A percentile compares a stretch with the other conserved stretches of the same genome.
phyloP scores from a whole-genome alignment of 2,888 invertebrate genomes.

The Sphinx pinastri region DNA sequence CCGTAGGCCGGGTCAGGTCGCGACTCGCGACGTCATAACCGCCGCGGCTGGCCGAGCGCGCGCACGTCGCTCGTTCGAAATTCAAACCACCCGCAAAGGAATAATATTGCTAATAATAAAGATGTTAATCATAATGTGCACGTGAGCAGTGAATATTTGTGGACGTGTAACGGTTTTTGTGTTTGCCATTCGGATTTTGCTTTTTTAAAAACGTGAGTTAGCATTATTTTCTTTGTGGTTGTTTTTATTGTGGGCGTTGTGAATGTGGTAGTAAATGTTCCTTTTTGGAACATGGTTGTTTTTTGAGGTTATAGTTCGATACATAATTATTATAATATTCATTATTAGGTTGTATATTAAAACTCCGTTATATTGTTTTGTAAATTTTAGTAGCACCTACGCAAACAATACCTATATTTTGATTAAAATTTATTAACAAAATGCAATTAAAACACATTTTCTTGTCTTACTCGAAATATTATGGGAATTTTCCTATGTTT shows the following conservation, averaged over 20 bases:
- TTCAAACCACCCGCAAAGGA: slow-evolving; percentile 59
- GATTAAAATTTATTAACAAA: background rate
- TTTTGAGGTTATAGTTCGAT: background rate
- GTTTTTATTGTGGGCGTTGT: background rate
- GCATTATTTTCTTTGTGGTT: slow-evolving; percentile 35
- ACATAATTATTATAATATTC: background rate
- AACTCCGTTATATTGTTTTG: too few relatives aligned
- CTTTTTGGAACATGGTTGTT: too few relatives aligned
- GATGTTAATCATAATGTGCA: slow-evolving; percentile 48
- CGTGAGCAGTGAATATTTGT: slow-evolving; percentile 33
- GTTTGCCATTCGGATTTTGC: slow-evolving; percentile 23
- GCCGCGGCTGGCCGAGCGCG: slow-evolving; percentile 36
- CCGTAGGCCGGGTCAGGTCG: slow-evolving; percentile 31
- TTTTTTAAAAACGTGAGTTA: slow-evolving; percentile 19
- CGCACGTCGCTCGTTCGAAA: slow-evolving; percentile 41
- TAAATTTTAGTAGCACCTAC: background rate
- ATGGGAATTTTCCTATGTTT: too few relatives aligned
- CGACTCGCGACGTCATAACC: slow-evolving; percentile 42
- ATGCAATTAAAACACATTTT: too few relatives aligned
- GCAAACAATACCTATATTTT: background rate
- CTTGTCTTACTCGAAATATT: too few relatives aligned
- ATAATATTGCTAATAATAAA: slow-evolving; percentile 56
- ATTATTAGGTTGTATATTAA: too few relatives aligned
- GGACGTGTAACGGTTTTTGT: slow-evolving; percentile 35
- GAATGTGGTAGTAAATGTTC: background rate